Evolutionary conservation across 2,888 invertebrate genomes (phyloP).

Genomic region (Dolichopus griseipennis): DNA sequence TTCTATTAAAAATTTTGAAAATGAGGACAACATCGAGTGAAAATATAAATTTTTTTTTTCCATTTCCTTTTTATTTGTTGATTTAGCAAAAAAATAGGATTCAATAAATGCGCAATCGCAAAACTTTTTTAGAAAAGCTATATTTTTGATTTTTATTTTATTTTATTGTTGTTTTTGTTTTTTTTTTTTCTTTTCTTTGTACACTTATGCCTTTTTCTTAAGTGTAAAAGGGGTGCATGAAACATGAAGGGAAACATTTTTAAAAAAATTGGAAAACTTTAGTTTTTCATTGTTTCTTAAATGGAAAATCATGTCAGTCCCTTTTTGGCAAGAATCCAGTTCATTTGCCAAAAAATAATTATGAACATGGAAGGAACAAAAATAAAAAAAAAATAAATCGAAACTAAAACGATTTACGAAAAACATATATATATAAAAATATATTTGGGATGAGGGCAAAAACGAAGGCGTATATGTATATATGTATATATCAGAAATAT

Average conservation of each 20-base stretch:
- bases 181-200: no score
- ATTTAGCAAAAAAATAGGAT: not conserved
- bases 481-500: no score
- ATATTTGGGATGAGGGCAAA: no score
- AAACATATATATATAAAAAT: no score
- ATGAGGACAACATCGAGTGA: not conserved
- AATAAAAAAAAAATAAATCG: not conserved
- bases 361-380: no score
- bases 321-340: not conserved
- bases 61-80: not conserved
- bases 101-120: not conserved
- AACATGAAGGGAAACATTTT: not conserved
- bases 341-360: not conserved
- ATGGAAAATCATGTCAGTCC: conserved; percentile 6
- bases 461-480: no score
- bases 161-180: no score
- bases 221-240: not conserved
- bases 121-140: not conserved
- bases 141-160: not conserved
- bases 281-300: not conserved
- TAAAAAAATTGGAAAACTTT: not conserved
- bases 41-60: no score
- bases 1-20: not conserved
- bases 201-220: not conserved
- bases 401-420: no score